A percentile compares a stretch with the other conserved stretches of the same genome.
Conservation (phyloP, 2,888 invertebrate species). For the Molanna angustata region DNA sequence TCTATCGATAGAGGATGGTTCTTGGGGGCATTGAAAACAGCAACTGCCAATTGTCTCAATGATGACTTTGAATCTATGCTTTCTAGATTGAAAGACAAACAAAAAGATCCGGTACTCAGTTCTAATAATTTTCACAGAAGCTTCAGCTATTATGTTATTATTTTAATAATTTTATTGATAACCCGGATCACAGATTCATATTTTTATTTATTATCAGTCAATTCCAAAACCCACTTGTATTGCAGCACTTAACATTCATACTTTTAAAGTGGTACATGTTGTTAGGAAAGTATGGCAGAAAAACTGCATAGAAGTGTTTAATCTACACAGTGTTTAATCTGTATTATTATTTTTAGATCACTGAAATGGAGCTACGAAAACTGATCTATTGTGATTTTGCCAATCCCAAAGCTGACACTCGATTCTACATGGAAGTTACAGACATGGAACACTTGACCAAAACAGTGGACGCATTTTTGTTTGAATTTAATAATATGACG, state of each 20-base stretch:
- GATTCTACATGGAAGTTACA: slow-evolving; percentile 84
- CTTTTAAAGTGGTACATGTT: too few species aligned
- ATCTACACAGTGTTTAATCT: too few species aligned
- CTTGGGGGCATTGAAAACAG: slow-evolving; percentile 63
- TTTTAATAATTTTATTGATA: too few species aligned
- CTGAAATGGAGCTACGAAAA: slow-evolving; percentile 78
- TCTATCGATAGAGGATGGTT: slow-evolving; percentile 81
- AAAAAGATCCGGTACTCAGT: slow-evolving; percentile 13
- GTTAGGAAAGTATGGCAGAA: too few species aligned
- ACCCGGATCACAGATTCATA: too few species aligned
- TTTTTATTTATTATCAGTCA: too few species aligned
- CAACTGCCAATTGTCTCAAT: slow-evolving; percentile 59
- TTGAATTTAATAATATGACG: slow-evolving; percentile 92
- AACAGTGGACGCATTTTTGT: slow-evolving; percentile 84
- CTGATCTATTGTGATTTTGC: slow-evolving; percentile 93
- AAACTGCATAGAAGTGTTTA: too few species aligned
- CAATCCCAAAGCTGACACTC: slow-evolving; percentile 87
- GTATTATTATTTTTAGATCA: slow-evolving; percentile 54
- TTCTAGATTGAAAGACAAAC: slow-evolving; percentile 54
- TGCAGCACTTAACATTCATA: too few species aligned
- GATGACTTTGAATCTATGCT: slow-evolving; percentile 71
- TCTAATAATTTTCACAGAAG: too few species aligned
- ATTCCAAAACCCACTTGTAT: too few species aligned
- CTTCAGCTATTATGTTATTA: too few species aligned
- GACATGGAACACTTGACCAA: slow-evolving; percentile 77